A percentile compares a stretch with the other conserved stretches of the same genome.
Conservation (phyloP, 2,113 vertebrate species). For the Cynocephalus volans region DNA sequence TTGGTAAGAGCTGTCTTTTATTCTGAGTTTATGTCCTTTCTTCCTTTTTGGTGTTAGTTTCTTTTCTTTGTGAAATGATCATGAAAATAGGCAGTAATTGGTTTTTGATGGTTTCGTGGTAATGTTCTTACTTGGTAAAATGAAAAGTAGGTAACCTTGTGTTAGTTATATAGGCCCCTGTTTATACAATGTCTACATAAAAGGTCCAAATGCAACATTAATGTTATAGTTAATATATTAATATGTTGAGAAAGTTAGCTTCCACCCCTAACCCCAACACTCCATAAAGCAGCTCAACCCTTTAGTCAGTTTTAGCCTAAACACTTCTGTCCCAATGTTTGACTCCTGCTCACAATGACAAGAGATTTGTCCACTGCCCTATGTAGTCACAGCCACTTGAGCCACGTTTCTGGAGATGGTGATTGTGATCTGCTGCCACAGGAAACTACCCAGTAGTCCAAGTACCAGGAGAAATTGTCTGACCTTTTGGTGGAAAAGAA, state of each 20-base stretch:
- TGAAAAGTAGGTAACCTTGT: not conserved
- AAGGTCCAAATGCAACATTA: not conserved
- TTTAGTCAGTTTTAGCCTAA: not conserved
- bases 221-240: not conserved
- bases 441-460: constrained; percentile 10
- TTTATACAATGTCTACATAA: not conserved
- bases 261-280: too few species aligned
- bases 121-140: constrained; percentile 20
- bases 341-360: not conserved
- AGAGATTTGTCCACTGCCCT: not conserved
- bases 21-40: not conserved
- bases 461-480: not conserved
- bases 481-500: constrained; percentile 51
- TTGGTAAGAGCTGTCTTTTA: constrained; percentile 32
- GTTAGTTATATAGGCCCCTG: not conserved
- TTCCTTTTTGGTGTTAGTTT: not conserved
- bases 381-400: not conserved
- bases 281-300: not conserved
- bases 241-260: not conserved
- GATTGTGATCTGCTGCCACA: not conserved
- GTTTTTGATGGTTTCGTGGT: not conserved
- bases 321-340: not conserved
- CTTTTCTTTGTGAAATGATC: constrained; percentile 28
- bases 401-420: not conserved
- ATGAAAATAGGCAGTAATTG: not conserved